phyloP scores from a whole-genome alignment of 2,888 invertebrate genomes.

The Lasioglossum lativentre region DNA sequence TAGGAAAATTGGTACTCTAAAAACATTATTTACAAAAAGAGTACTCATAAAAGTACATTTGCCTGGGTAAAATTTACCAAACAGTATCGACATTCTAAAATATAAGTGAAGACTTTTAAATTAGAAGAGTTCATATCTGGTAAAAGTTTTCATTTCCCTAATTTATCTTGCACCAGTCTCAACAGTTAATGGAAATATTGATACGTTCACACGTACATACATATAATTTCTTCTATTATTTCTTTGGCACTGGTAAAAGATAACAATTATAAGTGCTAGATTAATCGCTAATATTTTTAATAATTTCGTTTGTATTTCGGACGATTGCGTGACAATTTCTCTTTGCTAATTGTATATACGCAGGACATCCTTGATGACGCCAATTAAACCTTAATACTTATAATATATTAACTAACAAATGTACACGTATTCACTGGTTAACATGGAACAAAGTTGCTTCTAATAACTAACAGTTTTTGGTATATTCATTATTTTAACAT shows the following conservation, averaged over 20 bases:
- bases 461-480: conserved; percentile 60
- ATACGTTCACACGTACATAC: conserved; percentile 28
- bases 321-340: conserved; percentile 65
- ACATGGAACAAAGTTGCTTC: conserved; percentile 61
- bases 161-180: conserved; percentile 54
- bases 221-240: conserved; percentile 22
- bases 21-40: neutral
- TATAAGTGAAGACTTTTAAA: conserved; percentile 25
- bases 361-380: conserved; percentile 53
- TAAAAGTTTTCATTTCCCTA: conserved; percentile 42
- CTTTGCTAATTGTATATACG: conserved; percentile 53
- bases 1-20: neutral
- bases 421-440: conserved; percentile 60
- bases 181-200: conserved; percentile 38
- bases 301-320: conserved; percentile 68
- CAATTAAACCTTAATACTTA: conserved; percentile 58
- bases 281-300: conserved; percentile 54
- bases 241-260: conserved; percentile 58
- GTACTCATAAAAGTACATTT: conserved; percentile 15
- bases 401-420: conserved; percentile 63
- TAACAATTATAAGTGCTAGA: conserved; percentile 52
- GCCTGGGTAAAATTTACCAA: conserved; percentile 2
- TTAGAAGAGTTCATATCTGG: conserved; percentile 28
- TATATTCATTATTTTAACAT: conserved; percentile 60
- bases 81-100: conserved; percentile 5